Conservation (phyloP, 2,888 invertebrate genomes). For the Petrophora chlorosata region DNA sequence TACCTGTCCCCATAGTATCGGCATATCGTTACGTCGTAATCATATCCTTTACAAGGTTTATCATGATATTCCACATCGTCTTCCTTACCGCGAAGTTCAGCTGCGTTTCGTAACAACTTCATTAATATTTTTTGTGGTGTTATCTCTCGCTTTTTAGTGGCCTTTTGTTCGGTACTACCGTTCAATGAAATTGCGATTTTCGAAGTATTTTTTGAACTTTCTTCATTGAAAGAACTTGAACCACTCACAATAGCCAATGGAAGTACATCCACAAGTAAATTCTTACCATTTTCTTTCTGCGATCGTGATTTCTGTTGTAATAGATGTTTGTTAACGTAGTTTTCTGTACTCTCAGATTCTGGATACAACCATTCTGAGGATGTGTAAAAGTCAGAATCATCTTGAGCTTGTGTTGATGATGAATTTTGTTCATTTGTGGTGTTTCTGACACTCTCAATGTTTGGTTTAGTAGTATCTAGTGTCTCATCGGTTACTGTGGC, state of each 20-base stretch:
- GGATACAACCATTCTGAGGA: conserved; percentile 18
- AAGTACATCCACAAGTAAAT: not conserved
- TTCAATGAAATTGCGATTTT: too few species aligned
- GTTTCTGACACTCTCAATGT: not conserved
- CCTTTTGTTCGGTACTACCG: too few species aligned
- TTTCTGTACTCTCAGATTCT: not conserved
- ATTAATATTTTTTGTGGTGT: not conserved
- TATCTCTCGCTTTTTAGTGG: conserved; percentile 1
- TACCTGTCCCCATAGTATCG: conserved; percentile 53
- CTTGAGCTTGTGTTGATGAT: not conserved
- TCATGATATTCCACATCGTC: not conserved
- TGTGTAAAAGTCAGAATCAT: not conserved
- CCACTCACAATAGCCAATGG: not conserved
- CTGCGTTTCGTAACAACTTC: conserved; percentile 6
- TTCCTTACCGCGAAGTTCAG: not conserved
- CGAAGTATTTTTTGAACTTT: not conserved
- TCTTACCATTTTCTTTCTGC: not conserved
- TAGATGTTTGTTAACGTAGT: not conserved
- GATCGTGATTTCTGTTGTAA: not conserved
- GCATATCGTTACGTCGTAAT: conserved; percentile 57
- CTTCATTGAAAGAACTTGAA: too few species aligned
- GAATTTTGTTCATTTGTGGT: not conserved
- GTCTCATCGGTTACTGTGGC: not conserved
- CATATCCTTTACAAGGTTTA: conserved; percentile 48
- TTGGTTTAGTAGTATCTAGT: not conserved